These are phyloP conservation scores for Odontocolon sp. DNA, from an alignment of 2,888 invertebrate genomes.

Conservation along the genomic window DNA sequence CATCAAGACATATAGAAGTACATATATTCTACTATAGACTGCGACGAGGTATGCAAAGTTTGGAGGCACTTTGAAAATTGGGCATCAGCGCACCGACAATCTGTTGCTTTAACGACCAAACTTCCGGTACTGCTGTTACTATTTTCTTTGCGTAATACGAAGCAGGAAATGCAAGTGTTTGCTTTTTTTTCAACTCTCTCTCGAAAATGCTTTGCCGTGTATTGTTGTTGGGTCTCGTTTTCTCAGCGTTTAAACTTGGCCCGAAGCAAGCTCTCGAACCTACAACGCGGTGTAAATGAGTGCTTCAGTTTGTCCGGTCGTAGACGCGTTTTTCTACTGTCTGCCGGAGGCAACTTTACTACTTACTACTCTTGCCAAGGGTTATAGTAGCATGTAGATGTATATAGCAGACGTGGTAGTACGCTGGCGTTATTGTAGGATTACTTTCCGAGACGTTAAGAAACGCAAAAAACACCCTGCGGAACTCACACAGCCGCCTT, in stretches of 20 bases:
- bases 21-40: conserved; percentile 1
- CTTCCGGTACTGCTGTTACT: conserved; percentile 55
- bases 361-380: conserved; percentile 53
- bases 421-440: conserved; percentile 49
- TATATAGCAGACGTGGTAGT: conserved; percentile 16
- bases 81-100: conserved; percentile 56
- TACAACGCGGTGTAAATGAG: conserved; percentile 65
- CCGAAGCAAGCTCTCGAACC: conserved; percentile 47
- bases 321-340: conserved; percentile 66
- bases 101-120: conserved; percentile 64
- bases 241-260: conserved; percentile 62
- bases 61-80: conserved; percentile 46
- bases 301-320: conserved; percentile 64
- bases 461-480: conserved; percentile 56
- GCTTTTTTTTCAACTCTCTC: conserved; percentile 30
- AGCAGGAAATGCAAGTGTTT: conserved; percentile 55
- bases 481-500: conserved; percentile 24
- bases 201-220: conserved; percentile 52
- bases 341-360: conserved; percentile 64
- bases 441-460: conserved; percentile 58
- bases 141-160: conserved; percentile 60
- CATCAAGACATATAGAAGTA: conserved; percentile 30
- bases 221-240: conserved; percentile 54
- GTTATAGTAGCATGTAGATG: conserved; percentile 21
- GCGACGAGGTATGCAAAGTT: conserved; percentile 51